Conservation (phyloP, 1,140 invertebrate species). For the Dinoponera quadriceps region DNA sequence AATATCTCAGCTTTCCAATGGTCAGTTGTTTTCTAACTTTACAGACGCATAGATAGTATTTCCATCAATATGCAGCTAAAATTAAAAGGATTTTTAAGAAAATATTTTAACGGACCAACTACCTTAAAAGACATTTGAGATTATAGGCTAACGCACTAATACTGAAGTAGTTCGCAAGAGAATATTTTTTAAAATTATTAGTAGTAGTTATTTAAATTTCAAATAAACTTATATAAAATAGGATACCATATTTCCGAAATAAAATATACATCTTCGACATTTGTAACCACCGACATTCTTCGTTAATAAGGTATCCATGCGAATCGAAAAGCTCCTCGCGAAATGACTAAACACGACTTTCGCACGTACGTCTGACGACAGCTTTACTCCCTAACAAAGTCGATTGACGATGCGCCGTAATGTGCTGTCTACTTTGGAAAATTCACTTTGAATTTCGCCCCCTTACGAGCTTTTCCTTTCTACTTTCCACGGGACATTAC, state of each 20-base stretch:
- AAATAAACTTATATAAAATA: neutral
- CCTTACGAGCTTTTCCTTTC: constrained; percentile 67
- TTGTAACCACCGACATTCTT: neutral
- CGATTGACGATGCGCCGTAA: constrained; percentile 51
- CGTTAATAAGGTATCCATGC: neutral
- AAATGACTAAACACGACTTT: constrained; percentile 29
- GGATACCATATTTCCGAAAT: constrained; percentile 1
- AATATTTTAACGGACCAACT: too few species aligned
- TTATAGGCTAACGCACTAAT: too few species aligned
- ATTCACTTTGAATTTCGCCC: constrained; percentile 71
- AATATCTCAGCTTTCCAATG: too few species aligned
- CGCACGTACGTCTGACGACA: constrained; percentile 50
- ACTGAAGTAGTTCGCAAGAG: too few species aligned
- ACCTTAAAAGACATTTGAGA: too few species aligned
- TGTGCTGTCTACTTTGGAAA: constrained; percentile 66
- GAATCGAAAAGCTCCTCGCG: constrained; percentile 7
- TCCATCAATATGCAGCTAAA: too few species aligned
- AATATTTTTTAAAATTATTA: too few species aligned
- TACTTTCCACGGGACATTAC: constrained; percentile 60
- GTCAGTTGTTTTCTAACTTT: too few species aligned
- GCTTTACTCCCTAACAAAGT: constrained; percentile 61
- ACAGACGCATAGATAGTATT: too few species aligned
- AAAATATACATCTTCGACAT: neutral
- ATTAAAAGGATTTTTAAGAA: too few species aligned
- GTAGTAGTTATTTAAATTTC: too few species aligned